These are phyloP conservation scores for Nebria salina DNA, from an alignment of 2,888 invertebrate genomes.

Conservation along the genomic window DNA sequence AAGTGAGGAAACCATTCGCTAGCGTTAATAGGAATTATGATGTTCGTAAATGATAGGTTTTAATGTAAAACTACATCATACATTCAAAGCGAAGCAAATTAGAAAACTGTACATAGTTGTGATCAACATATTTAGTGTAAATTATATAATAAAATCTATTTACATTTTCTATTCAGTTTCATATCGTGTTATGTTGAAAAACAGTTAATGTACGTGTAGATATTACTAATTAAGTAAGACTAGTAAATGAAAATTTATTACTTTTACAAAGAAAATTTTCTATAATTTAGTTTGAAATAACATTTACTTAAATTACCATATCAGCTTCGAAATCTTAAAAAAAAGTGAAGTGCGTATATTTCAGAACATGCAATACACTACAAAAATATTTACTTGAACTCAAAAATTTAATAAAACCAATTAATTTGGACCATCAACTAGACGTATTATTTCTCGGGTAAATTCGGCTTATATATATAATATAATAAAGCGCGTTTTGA, in stretches of 20 bases:
- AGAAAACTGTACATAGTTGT: too few species aligned
- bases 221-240: slow-evolving; percentile 39
- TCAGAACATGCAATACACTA: background rate
- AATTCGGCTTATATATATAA: background rate
- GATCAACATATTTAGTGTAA: too few species aligned
- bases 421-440: too few species aligned
- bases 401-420: background rate
- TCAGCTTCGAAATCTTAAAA: slow-evolving; percentile 16
- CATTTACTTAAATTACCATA: slow-evolving; percentile 46
- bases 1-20: background rate
- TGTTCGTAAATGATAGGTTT: background rate
- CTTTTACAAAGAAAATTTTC: slow-evolving; percentile 38
- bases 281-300: slow-evolving; percentile 45
- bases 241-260: slow-evolving; percentile 45
- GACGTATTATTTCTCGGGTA: too few species aligned
- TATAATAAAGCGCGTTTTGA: background rate
- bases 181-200: background rate
- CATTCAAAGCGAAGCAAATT: background rate
- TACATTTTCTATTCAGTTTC: background rate
- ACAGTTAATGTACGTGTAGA: slow-evolving; percentile 31
- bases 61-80: background rate
- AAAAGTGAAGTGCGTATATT: slow-evolving; percentile 7
- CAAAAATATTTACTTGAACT: slow-evolving; percentile 13
- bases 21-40: background rate
- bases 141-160: background rate